Evolutionary conservation across 2,888 invertebrate species (phyloP).

Genomic region (Oscheius onirici): DNA sequence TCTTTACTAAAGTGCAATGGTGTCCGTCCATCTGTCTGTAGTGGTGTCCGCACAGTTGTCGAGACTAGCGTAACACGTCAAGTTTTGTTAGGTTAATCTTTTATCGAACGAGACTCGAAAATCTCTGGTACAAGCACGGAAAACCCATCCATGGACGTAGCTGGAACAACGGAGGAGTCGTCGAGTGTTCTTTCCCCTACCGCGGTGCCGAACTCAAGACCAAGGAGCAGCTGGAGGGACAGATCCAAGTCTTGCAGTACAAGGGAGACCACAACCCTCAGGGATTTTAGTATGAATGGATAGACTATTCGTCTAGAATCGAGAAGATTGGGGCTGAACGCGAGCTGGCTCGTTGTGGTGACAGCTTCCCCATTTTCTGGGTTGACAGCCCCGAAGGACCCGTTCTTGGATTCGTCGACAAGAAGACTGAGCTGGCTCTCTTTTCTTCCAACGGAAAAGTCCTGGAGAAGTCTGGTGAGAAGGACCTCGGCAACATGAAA

Average conservation of each 20-base stretch:
- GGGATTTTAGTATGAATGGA: constrained; percentile 63
- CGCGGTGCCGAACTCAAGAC: constrained; percentile 50
- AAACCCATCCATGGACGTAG: constrained; percentile 52
- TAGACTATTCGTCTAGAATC: constrained; percentile 56
- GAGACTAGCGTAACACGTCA: too few species aligned
- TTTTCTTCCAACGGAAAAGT: constrained; percentile 48
- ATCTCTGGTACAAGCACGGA: constrained; percentile 59
- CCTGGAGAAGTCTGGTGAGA: constrained; percentile 36
- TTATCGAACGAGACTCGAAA: too few species aligned
- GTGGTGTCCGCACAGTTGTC: too few species aligned
- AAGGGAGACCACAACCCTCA: constrained; percentile 50
- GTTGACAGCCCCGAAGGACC: too few species aligned
- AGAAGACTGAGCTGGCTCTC: constrained; percentile 53
- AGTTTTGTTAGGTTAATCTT: too few species aligned
- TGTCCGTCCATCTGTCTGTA: too few species aligned
- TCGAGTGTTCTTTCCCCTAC: constrained; percentile 59
- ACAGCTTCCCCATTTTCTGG: too few species aligned
- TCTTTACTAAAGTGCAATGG: too few species aligned
- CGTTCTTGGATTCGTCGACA: too few species aligned
- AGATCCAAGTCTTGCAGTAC: constrained; percentile 50
- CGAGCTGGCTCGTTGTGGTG: constrained; percentile 47
- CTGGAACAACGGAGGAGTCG: constrained; percentile 58
- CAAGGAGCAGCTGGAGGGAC: constrained; percentile 42
- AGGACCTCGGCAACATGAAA: constrained; percentile 39
- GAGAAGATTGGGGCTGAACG: constrained; percentile 43